phyloP scores from a whole-genome alignment of 1,140 invertebrate genomes.

The Gonioctena quinquepunctata region DNA sequence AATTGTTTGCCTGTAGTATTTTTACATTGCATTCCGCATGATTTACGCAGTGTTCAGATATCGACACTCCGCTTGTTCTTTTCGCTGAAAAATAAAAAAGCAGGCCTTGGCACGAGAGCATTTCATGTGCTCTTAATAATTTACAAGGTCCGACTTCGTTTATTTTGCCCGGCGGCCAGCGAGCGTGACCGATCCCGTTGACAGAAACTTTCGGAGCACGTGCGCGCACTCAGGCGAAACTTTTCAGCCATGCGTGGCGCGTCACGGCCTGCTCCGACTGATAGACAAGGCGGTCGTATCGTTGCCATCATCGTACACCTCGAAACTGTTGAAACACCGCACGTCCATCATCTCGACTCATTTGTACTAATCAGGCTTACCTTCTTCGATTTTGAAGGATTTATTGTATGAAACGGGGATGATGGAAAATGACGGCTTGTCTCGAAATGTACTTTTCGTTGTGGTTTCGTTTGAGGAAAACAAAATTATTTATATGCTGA shows the following conservation, averaged over 20 bases:
- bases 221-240: slow-evolving; percentile 1
- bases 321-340: no score
- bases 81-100: no score
- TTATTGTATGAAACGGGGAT: background rate
- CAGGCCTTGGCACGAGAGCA: background rate
- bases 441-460: no score
- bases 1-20: no score
- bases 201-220: background rate
- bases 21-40: no score
- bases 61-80: no score
- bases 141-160: background rate
- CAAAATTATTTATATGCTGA: no score
- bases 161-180: background rate
- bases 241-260: slow-evolving; percentile 6
- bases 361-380: background rate
- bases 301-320: background rate
- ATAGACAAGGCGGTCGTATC: background rate
- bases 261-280: background rate
- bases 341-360: background rate
- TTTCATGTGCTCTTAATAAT: background rate
- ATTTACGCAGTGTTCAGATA: no score
- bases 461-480: no score
- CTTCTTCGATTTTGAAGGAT: background rate
- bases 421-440: background rate
- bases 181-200: background rate